Percentiles rank a stretch among this genome's conserved stretches.
These are phyloP conservation scores for Pitta sordida DNA, from an alignment of 2,113 vertebrate genomes.

Conservation along the genomic window DNA sequence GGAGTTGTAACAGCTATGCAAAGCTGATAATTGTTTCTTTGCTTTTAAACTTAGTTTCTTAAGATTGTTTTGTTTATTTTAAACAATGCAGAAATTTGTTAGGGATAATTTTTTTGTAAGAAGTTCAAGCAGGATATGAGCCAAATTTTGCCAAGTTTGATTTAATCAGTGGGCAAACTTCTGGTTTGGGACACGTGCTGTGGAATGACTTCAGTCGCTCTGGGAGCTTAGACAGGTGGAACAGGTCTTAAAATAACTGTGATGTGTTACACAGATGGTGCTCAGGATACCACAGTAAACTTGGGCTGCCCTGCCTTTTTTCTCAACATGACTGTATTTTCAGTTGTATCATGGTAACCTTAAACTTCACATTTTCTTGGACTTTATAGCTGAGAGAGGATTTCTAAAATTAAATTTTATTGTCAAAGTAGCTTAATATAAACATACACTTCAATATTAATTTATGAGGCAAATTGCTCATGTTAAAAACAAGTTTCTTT, in stretches of 20 bases:
- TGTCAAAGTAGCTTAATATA: background rate
- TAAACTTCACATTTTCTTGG: background rate
- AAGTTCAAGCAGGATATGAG: background rate
- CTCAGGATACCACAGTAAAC: background rate
- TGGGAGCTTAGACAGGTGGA: background rate
- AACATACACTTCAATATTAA: background rate
- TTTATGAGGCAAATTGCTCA: background rate
- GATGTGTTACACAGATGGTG: background rate
- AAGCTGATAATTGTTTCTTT: background rate
- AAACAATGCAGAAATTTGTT: background rate
- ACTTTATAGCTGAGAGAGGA: background rate
- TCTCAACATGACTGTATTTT: background rate
- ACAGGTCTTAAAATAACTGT: background rate
- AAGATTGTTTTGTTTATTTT: background rate
- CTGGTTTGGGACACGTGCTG: background rate
- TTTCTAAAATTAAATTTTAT: background rate
- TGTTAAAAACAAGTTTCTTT: background rate
- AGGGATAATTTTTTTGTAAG: background rate
- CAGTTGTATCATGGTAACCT: background rate
- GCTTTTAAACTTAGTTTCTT: background rate
- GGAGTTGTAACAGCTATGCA: background rate
- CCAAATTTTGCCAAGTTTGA: background rate
- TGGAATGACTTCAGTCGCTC: background rate
- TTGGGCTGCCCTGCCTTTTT: background rate
- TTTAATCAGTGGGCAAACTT: background rate